Evolutionary conservation across 2,113 vertebrate species (phyloP).

Genomic region (Bufo gargarizans): DNA sequence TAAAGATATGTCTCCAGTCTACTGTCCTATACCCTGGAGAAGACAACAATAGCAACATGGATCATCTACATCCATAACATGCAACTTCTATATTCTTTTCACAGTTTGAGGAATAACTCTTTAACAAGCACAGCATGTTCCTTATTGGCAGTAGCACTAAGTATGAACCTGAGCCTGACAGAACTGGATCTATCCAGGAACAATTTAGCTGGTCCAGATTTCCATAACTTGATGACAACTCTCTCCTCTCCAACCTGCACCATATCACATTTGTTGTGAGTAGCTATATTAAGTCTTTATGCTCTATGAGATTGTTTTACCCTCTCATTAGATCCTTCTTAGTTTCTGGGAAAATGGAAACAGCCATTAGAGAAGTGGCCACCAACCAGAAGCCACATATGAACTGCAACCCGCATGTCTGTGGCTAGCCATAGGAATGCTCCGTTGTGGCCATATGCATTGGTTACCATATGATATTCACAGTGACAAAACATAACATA

Average conservation of each 20-base stretch:
- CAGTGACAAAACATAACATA: neutral
- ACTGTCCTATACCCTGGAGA: neutral
- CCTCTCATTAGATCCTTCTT: neutral
- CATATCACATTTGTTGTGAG: conserved; percentile 52
- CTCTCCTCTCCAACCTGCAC: neutral
- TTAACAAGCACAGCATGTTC: conserved; percentile 8
- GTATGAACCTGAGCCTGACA: neutral
- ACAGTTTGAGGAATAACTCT: conserved; percentile 25
- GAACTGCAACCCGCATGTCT: too few relatives aligned
- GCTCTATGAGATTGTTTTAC: too few relatives aligned
- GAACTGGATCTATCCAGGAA: conserved; percentile 35
- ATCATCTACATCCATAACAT: neutral
- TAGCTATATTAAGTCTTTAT: neutral
- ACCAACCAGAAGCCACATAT: neutral
- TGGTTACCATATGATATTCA: neutral
- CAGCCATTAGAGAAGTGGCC: too few relatives aligned
- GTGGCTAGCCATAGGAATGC: too few relatives aligned
- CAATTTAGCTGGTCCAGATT: neutral
- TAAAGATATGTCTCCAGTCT: neutral
- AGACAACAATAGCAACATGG: neutral
- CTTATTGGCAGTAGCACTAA: neutral
- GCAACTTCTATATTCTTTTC: neutral
- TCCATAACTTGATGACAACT: neutral
- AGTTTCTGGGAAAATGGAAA: too few relatives aligned
- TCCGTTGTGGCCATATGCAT: too few relatives aligned